phyloP scores from a whole-genome alignment of 2,888 invertebrate species.

The Helleia helle region DNA sequence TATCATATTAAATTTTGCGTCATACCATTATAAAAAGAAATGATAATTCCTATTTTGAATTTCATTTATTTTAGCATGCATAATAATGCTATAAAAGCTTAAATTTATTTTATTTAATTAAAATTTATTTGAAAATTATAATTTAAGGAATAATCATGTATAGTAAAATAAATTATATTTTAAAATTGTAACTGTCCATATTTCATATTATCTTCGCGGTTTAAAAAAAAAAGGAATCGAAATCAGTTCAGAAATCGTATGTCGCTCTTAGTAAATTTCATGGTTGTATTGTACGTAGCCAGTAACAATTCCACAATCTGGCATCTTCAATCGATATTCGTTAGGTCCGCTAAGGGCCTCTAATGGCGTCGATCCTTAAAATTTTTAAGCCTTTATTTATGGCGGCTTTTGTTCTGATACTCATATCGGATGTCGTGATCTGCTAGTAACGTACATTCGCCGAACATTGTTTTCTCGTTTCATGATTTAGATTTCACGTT shows the following conservation, averaged over 20 bases:
- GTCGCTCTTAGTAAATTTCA: background rate
- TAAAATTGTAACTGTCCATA: no score
- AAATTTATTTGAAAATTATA: no score
- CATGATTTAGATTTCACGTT: background rate
- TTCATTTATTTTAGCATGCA: no score
- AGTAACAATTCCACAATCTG: constrained; percentile 36
- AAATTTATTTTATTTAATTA: no score
- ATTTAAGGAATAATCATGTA: no score
- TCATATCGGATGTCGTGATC: constrained; percentile 46
- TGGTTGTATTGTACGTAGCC: constrained; percentile 3
- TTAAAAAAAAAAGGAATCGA: no score
- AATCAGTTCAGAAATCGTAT: background rate
- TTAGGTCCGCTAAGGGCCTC: constrained; percentile 53
- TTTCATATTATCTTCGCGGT: no score
- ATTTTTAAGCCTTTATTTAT: constrained; percentile 70
- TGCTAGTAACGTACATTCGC: constrained; percentile 14
- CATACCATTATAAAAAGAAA: no score
- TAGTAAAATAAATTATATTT: no score
- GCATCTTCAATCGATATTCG: constrained; percentile 27
- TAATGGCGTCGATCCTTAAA: constrained; percentile 64
- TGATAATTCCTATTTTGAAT: no score
- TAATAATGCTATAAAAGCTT: no score
- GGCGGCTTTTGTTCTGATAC: constrained; percentile 46
- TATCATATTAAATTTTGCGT: no score
- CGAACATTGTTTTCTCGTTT: background rate